Evolutionary conservation across 2,888 invertebrate species (phyloP), one percentile per base, ranked within the genome.

Genomic region (Chymomyza amoena): DNA sequence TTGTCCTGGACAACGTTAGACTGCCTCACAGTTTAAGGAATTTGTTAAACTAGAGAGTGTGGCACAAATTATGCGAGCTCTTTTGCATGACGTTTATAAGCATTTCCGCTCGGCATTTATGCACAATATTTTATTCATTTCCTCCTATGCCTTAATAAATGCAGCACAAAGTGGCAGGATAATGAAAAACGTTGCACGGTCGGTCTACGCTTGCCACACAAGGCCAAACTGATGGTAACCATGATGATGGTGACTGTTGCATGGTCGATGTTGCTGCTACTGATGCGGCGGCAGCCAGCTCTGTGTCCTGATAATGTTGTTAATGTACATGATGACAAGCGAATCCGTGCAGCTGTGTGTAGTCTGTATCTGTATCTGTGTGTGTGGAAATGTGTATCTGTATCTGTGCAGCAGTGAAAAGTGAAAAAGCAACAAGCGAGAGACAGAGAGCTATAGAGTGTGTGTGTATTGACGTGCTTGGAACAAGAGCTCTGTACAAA

Each of bases 91-190:
- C 57, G 13, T 18, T 25, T 25, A 25, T 60, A 60, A 60, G 60
- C 51, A 62, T 62, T 62, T 62, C 51, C 28, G 28, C 18, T 28
- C n/a, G 62, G 51, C 50, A 73, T 70, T 69, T 72, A 68, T 78
- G 78, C 63, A 60, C 36, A 39, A 77, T 85, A 78, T 79, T 73
- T 77, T 74, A 84, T 83, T 76, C 76, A 76, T 71, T 77, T 71
- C 63, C 60, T 57, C 50, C 28, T 45, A 10, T 50, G n/a, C 59
- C 57, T 70, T 69, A 61, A 80, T 66, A 73, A 77, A 73, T 69
- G 50, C 64, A 61, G 64, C 16, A 54, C 57, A 57, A 18, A 57
- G 57, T 18, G 20, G 20, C 18, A 57, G 57, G 57, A 70, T 69
- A 67, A 76, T 74, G 56, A 68, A 65, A 54, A 62, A 20, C 60